Evolutionary conservation across 2,888 invertebrate species (phyloP).

Genomic region (Yponomeuta plumbellus): DNA sequence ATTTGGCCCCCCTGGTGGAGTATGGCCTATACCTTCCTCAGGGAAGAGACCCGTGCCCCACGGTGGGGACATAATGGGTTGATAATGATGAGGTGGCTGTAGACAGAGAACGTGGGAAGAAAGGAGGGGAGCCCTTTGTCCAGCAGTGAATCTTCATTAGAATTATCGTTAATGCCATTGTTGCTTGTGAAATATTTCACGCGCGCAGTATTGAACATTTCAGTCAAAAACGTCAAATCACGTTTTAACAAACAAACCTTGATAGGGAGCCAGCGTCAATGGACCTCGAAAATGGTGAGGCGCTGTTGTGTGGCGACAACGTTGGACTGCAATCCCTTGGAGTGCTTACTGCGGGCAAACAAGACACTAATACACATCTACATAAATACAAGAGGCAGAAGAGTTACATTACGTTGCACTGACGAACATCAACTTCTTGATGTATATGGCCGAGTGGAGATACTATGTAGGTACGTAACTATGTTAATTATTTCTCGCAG

Average conservation of each 20-base stretch:
- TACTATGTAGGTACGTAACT: not conserved
- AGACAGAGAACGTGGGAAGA: too few species aligned
- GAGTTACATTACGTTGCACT: not conserved
- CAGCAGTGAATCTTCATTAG: too few species aligned
- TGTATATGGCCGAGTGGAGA: not conserved
- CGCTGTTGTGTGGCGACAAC: conserved; percentile 85
- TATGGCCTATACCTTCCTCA: too few species aligned
- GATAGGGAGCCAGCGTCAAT: conserved; percentile 81
- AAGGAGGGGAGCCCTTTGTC: too few species aligned
- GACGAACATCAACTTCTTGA: not conserved
- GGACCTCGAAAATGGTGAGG: conserved; percentile 84
- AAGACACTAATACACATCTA: not conserved
- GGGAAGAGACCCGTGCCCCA: too few species aligned
- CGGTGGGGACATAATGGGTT: too few species aligned
- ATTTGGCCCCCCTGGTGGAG: too few species aligned
- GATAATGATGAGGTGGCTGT: too few species aligned
- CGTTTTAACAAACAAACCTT: conserved; percentile 52
- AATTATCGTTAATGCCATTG: too few species aligned
- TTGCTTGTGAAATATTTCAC: too few species aligned
- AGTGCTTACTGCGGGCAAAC: conserved; percentile 78
- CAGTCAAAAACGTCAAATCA: not conserved
- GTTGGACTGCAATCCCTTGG: conserved; percentile 91
- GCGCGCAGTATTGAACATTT: too few species aligned
- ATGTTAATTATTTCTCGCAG: not conserved
- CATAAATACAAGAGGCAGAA: not conserved